Conservation (phyloP, 2,113 vertebrate species). For the Crotalus horridus region DNA sequence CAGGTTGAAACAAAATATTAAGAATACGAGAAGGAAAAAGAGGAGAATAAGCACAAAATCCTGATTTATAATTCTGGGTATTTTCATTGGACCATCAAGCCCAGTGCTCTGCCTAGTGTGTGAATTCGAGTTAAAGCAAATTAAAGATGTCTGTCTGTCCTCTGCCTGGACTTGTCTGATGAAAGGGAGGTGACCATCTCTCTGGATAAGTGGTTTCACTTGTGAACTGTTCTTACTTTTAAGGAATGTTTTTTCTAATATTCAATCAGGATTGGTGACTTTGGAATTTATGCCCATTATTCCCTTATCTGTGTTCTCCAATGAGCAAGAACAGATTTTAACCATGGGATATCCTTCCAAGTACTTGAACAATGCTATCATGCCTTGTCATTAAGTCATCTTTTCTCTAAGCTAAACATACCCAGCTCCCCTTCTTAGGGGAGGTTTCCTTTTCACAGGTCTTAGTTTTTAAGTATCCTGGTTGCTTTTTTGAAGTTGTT, state of each 20-base stretch:
- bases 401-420: background rate
- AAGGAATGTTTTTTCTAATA: background rate
- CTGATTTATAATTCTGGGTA: background rate
- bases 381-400: background rate
- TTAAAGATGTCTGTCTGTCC: background rate
- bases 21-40: background rate
- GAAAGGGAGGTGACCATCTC: background rate
- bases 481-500: background rate
- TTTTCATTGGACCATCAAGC: background rate
- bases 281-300: background rate
- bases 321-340: background rate
- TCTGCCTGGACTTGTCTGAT: background rate
- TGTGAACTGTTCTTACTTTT: background rate
- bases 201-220: background rate
- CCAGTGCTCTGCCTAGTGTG: background rate
- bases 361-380: background rate
- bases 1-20: background rate
- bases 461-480: background rate
- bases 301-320: background rate
- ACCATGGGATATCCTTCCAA: background rate
- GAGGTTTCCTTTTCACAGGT: background rate
- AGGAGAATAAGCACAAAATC: background rate
- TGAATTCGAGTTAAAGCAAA: background rate
- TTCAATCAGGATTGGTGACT: background rate
- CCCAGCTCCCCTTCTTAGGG: background rate